Percentiles rank a stretch among this genome's conserved stretches.
Evolutionary conservation across 2,797 vertebrate genomes (phyloP).

Genomic region (Galagoides demidoff): DNA sequence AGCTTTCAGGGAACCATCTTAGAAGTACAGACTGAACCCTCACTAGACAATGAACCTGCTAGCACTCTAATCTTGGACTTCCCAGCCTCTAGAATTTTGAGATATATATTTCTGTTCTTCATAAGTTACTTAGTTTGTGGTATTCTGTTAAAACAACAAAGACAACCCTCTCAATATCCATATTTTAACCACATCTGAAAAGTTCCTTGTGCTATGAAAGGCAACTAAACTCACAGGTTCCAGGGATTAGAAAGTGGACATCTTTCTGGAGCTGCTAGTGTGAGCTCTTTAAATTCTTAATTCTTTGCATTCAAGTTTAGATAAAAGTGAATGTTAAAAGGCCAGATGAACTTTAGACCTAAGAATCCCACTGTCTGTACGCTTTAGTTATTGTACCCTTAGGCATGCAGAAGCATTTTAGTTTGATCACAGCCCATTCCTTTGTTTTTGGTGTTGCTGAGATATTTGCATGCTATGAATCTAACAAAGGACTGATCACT

Average conservation of each 20-base stretch:
- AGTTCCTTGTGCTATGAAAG: not conserved
- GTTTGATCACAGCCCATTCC: too few species aligned
- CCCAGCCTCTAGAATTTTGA: not conserved
- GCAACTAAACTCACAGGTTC: not conserved
- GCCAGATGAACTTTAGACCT: not conserved
- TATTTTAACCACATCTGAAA: not conserved
- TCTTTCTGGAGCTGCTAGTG: not conserved
- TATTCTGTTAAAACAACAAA: not conserved
- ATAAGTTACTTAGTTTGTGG: not conserved
- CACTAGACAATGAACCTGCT: not conserved
- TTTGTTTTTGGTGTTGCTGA: too few species aligned
- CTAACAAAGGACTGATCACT: too few species aligned
- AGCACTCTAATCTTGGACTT: not conserved
- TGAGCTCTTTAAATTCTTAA: not conserved
- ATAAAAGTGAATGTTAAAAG: conserved; percentile 21
- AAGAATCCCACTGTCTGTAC: not conserved
- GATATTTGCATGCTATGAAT: too few species aligned
- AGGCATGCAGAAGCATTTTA: too few species aligned
- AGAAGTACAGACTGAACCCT: not conserved
- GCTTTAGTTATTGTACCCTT: too few species aligned
- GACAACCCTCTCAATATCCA: not conserved
- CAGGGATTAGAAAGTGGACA: not conserved
- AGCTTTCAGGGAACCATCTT: not conserved
- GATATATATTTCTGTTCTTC: not conserved
- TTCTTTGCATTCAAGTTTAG: conserved; percentile 24